phyloP scores from a whole-genome alignment of 2,888 invertebrate genomes.

The Ptychoptera albimana region DNA sequence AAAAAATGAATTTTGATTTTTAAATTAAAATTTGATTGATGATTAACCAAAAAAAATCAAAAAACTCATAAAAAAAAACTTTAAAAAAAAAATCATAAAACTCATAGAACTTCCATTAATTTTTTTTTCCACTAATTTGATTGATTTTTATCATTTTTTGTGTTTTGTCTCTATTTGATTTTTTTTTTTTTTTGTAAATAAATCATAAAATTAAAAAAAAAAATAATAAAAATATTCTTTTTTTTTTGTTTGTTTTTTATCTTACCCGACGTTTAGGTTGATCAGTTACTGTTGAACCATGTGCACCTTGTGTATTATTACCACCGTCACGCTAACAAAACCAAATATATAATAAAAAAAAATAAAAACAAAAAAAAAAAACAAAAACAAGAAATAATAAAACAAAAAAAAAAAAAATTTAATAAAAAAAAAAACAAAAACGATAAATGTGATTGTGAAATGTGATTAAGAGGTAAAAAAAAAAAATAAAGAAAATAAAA shows the following conservation, averaged over 20 bases:
- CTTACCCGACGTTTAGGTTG: slow-evolving; percentile 26
- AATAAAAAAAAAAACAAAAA: slow-evolving; percentile 6
- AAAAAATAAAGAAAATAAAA: neutral
- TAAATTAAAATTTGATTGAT: too few species aligned
- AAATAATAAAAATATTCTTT: neutral
- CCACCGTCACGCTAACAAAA: slow-evolving; percentile 16
- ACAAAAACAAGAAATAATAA: slow-evolving; percentile 11
- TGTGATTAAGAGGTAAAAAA: slow-evolving; percentile 8
- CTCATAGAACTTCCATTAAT: too few species aligned
- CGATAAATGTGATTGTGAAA: slow-evolving; percentile 12
- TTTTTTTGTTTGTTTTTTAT: slow-evolving; percentile 1
- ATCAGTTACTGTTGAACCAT: slow-evolving; percentile 16
- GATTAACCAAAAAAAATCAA: too few species aligned
- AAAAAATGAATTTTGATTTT: too few species aligned
- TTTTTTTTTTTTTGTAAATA: neutral
- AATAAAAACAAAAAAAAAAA: slow-evolving; percentile 15
- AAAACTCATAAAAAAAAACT: too few species aligned
- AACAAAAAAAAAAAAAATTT: slow-evolving; percentile 6
- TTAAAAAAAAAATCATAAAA: too few species aligned
- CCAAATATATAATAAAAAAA: slow-evolving; percentile 20
- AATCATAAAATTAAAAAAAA: slow-evolving; percentile 8
- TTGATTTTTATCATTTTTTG: too few species aligned
- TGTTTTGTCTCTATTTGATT: neutral
- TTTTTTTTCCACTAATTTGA: too few species aligned
- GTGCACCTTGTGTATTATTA: slow-evolving; percentile 19